Evolutionary conservation across 2,888 invertebrate species (phyloP), one percentile per base, ranked within the genome.

Genomic region (Halocaridina rubra): DNA sequence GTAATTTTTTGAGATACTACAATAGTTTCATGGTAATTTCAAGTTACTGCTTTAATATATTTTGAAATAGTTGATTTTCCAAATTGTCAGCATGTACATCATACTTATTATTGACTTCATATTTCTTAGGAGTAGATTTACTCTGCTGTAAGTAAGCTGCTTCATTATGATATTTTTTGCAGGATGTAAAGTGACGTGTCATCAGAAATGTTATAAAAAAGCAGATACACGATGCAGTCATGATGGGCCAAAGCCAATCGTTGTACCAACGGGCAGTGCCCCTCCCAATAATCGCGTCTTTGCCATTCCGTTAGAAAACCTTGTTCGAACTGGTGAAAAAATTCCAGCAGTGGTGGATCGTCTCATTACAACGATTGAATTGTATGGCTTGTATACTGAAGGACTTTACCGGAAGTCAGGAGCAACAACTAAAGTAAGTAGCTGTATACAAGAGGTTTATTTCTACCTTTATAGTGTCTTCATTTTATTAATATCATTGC

Each of bases 361-460:
- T 88, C 93, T 98, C 74, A 95, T 98, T 89, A 95, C 95, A 46
- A 95, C 95, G 39, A 96, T 98, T 89, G 98, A 98, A 92, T 94
- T 97, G 92, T 94, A 95, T 88, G 98, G 98, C 8, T 92, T 98
- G 64, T 97, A 97, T 91, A 96, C 96, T 0, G 98, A 97, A 90
- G 98, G 98, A 0, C 93, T 98, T 86, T 98, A 98, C 91, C 93
- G 98, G 74, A 98, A 98, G 91, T 96, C 96, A 89, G 98, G 93
- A 5, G 90, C 87, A n/a, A 75, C 85, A 19, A 81, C 87, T 13
- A 87, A 87, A 78, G 87, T 91, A 13, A 90, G 91, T 22, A 91
- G 91, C 2, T 91, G 91, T n/a, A n/a, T n/a, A n/a, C n/a, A n/a
- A n/a, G n/a, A n/a, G n/a, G n/a, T n/a, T n/a, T n/a, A n/a, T n/a